Percentiles rank a stretch among this genome's conserved stretches.
Evolutionary conservation across 1,140 invertebrate species (phyloP).

Genomic region (Drosophila sproati): DNA sequence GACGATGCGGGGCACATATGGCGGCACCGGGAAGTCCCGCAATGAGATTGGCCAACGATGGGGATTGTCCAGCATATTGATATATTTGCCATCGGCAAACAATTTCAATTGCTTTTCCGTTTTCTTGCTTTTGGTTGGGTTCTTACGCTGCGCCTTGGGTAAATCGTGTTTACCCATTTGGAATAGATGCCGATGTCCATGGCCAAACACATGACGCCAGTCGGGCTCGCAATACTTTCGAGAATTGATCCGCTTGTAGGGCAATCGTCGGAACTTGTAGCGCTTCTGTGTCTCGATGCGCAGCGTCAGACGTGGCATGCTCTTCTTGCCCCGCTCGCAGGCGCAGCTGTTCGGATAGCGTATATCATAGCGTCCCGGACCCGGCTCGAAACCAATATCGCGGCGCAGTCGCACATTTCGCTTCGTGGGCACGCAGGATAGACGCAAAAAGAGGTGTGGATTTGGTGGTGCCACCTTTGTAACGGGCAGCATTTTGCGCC

Average conservation of each 20-base stretch:
- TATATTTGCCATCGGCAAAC: slow-evolving; percentile 73
- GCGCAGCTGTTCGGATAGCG: slow-evolving; percentile 58
- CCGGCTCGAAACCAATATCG: slow-evolving; percentile 64
- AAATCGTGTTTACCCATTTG: slow-evolving; percentile 30
- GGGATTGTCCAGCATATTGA: slow-evolving; percentile 69
- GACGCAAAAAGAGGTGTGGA: slow-evolving; percentile 64
- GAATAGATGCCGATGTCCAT: slow-evolving; percentile 62
- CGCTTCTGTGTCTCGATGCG: slow-evolving; percentile 67
- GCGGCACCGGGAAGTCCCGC: slow-evolving; percentile 17
- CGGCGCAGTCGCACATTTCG: slow-evolving; percentile 11
- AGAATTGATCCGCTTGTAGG: slow-evolving; percentile 53
- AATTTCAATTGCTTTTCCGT: slow-evolving; percentile 56
- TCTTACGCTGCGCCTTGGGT: slow-evolving; percentile 19
- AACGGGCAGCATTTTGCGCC: slow-evolving; percentile 7
- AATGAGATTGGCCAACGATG: slow-evolving; percentile 29
- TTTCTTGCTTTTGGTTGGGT: slow-evolving; percentile 33
- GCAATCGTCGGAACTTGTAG: slow-evolving; percentile 65
- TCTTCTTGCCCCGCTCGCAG: slow-evolving; percentile 46
- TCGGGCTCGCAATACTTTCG: slow-evolving; percentile 58
- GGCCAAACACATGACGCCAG: slow-evolving; percentile 64
- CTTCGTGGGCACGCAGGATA: slow-evolving; percentile 58
- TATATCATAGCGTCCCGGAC: slow-evolving; percentile 65
- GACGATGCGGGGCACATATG: slow-evolving; percentile 51
- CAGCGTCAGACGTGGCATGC: slow-evolving; percentile 46
- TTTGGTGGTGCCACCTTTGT: slow-evolving; percentile 30